A percentile compares a stretch with the other conserved stretches of the same genome.
phyloP scores from a whole-genome alignment of 2,888 invertebrate genomes.

The Tipula lateralis region DNA sequence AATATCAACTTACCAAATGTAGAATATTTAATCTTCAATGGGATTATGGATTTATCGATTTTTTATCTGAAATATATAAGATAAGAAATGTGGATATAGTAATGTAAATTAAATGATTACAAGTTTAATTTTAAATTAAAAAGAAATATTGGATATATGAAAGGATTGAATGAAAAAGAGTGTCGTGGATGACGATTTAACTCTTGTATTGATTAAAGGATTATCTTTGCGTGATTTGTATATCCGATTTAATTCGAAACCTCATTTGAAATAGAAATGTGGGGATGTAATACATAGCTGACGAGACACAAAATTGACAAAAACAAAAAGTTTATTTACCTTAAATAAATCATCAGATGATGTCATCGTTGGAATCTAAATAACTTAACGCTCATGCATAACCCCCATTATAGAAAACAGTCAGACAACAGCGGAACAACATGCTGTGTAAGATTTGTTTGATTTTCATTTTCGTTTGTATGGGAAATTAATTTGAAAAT shows the following conservation, averaged over 20 bases:
- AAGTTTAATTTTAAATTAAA: not conserved
- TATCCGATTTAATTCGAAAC: not conserved
- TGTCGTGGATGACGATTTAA: not conserved
- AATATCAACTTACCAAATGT: not conserved
- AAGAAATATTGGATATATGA: not conserved
- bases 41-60: not conserved
- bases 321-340: not conserved
- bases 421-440: not conserved
- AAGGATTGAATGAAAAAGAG: not conserved
- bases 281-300: not conserved
- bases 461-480: not conserved
- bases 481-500: not conserved
- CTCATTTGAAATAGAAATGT: not conserved
- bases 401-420: not conserved
- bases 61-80: not conserved
- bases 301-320: not conserved
- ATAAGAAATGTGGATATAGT: not conserved
- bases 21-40: not conserved
- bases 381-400: not conserved
- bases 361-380: not conserved
- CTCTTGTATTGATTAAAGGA: not conserved
- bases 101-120: not conserved
- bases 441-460: not conserved
- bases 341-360: not conserved
- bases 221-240: not conserved